phyloP scores from a whole-genome alignment of 2,113 vertebrate species.

The Toxotes jaculatrix region DNA sequence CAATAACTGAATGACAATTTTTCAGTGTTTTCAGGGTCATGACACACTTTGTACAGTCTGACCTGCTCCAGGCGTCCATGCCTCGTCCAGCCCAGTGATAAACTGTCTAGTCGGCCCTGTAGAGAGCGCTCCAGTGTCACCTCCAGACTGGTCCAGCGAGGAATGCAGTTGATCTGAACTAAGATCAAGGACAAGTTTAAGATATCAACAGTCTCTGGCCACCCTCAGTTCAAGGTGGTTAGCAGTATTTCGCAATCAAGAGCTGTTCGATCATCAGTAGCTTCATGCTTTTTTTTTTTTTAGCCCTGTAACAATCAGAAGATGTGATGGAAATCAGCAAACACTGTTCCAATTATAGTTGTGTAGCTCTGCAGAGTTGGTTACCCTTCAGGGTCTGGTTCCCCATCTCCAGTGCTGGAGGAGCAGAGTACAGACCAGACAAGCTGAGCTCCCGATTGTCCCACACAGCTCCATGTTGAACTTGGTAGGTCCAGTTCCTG shows the following conservation, averaged over 20 bases:
- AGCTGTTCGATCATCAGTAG: neutral
- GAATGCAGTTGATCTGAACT: constrained; percentile 83
- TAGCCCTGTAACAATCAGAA: neutral
- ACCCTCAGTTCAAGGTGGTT: neutral
- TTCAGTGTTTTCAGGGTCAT: neutral
- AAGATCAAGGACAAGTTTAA: constrained; percentile 11
- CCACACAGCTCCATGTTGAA: constrained; percentile 83
- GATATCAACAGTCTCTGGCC: neutral
- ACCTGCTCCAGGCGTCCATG: constrained; percentile 80
- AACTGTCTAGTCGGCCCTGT: constrained; percentile 66
- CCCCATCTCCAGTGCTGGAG: constrained; percentile 76
- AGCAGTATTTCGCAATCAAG: neutral
- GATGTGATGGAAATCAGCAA: neutral
- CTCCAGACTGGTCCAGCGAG: constrained; percentile 73
- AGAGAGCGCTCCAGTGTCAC: constrained; percentile 73
- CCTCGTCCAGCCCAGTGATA: constrained; percentile 83
- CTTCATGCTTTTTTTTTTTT: neutral
- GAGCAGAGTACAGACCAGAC: constrained; percentile 74
- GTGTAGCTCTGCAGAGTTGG: neutral
- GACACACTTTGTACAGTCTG: neutral
- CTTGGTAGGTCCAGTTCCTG: constrained; percentile 65
- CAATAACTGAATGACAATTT: neutral
- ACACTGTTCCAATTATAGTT: neutral
- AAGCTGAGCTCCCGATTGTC: constrained; percentile 80
- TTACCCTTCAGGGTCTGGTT: constrained; percentile 82